Evolutionary conservation across 2,113 vertebrate genomes (phyloP), one percentile per base, ranked within the genome.

Genomic region (pig (Sus scrofa)): DNA sequence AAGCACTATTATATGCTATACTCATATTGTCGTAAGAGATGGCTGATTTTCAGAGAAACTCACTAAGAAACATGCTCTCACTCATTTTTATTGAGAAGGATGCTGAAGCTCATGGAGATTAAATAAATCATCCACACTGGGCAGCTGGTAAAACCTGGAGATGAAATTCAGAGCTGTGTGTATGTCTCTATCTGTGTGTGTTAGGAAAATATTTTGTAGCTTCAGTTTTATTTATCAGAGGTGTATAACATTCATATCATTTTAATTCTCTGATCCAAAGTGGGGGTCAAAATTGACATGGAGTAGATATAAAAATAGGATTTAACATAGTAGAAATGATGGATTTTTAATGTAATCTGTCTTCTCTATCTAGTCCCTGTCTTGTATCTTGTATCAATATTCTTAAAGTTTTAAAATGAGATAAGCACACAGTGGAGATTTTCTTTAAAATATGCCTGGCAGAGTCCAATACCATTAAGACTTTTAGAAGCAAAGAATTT

Each of bases 401-500:
- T 34, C 37, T 84, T 92, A 58, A 56, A 58, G 39, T 67, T 90
- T 83, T 70, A 92, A 77, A 78, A 89, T 56, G 13, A 86, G 82
- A 56, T 74, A 83, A 89, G 37, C 13, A 78, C 22, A 86, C 14
- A 58, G 7, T 73, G 56, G 50, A 67, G 67, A 60, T 81, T 84
- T 85, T 44, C 27, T 85, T 19, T 62, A 95, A 95, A 94, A 68
- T 74, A 67, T 68, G 3, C 19, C 20, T 93, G 24, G 50, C 7
- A 50, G 16, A 37, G 8, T 74, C 22, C 18, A 44, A 9, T 84
- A 52, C 39, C 5, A 24, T 60, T 71, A 92, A 18, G 5, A 26
- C 39, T 89, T 81, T 7, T 63, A 62, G 62, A 91, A 81, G 37
- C 52, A 84, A 50, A 32, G 15, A 77, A 30, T 71, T 73, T 52